Evolutionary conservation across 2,113 vertebrate genomes (phyloP), one percentile per base, ranked within the genome.

Genomic region (Steatornis caripensis): DNA sequence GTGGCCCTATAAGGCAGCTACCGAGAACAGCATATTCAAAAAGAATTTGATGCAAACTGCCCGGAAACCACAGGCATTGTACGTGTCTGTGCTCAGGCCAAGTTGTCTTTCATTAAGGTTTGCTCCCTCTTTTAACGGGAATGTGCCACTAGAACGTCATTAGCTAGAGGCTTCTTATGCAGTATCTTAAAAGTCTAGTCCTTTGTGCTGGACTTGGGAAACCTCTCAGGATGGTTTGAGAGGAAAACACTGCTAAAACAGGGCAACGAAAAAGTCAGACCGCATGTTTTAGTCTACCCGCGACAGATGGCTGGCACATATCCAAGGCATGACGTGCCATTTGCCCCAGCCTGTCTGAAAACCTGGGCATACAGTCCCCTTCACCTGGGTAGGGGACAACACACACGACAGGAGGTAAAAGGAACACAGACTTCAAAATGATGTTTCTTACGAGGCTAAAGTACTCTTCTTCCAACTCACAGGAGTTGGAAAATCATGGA

Each of bases 251-350:
- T 61, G 21, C 22, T 72, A 39, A 72, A 8, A 23, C 0, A 11
- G 45, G 30, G 39, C 22, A 49, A 22, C 57, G 21, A 20, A 36
- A 32, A 36, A 53, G 29, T 5, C 75, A 70, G 55, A n/a, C 20
- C 1, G 12, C 0, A 0, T 20, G 34, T 23, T 69, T 57, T 15
- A 13, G 16, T 7, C n/a, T 16, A 51, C 20, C 41, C 30, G 41
- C 45, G 48, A 24, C 34, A 37, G 32, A 9, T 0, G 3, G 54
- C 46, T 16, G 8, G 41, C 27, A n/a, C 13, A 11, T 5, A 9
- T 46, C 17, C 41, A 30, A n/a, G 19, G 49, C 36, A 30, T 8
- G 3, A 34, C 29, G 4, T 1, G 10, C 12, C 8, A 10, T 46
- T 9, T 30, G 21, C 21, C 39, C 17, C 21, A 7, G 37, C 0